phyloP scores from a whole-genome alignment of 2,797 vertebrate species.

The Diglossa cyanea region DNA sequence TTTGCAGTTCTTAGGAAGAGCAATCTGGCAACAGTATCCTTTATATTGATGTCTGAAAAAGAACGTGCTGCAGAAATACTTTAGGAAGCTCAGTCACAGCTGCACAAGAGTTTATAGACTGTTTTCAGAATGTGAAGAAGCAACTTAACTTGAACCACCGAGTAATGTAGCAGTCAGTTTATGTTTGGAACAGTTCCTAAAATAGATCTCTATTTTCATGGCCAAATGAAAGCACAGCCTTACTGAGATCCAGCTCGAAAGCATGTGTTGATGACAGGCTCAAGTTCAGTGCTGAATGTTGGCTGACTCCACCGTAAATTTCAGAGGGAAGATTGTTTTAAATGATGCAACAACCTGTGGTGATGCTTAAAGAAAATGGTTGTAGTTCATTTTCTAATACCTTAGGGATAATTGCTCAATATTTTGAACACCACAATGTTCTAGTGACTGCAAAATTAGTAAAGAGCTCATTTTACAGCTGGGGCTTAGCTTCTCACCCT shows the following conservation, averaged over 20 bases:
- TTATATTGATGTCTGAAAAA: constrained; percentile 14
- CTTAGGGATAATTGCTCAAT: background rate
- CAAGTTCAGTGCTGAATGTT: background rate
- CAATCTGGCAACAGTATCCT: background rate
- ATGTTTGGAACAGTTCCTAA: background rate
- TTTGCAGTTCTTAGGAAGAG: background rate
- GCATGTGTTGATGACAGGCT: background rate
- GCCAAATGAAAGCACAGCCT: background rate
- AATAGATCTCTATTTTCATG: background rate
- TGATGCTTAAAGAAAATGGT: background rate
- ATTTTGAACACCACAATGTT: background rate
- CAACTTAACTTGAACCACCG: background rate
- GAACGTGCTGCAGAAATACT: background rate
- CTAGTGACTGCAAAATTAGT: background rate
- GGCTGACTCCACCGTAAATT: background rate
- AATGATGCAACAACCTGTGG: accelerated
- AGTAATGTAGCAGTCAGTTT: background rate
- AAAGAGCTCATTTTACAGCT: background rate
- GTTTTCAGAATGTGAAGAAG: background rate
- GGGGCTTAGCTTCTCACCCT: background rate
- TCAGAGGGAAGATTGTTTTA: background rate
- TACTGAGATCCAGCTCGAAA: background rate
- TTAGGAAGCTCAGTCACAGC: constrained; percentile 10
- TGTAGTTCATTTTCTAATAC: background rate
- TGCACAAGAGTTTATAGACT: background rate